Evolutionary conservation across 2,888 invertebrate genomes (phyloP), one percentile per base, ranked within the genome.

Genomic region (Napeogenes sylphis): DNA sequence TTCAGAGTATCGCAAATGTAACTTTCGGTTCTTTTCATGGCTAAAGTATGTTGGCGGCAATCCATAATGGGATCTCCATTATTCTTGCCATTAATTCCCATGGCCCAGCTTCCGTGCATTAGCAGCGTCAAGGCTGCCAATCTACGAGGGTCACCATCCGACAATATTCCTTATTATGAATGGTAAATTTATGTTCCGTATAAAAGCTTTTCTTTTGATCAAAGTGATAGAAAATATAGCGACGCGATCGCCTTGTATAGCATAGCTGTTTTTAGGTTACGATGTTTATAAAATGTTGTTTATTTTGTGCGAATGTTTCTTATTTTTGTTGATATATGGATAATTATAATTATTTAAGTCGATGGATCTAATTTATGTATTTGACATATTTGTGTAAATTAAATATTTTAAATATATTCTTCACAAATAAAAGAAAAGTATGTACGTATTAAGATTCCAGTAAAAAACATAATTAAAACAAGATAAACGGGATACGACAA

Each of bases 1-100:
- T 90, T 90, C 90, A 90, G 86, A 89, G 90, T 90, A 90, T 90
- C 90, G 90, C 88, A 90, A 90, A 90, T 90, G 90, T 90, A 90
- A 90, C 90, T 90, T 90, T 90, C 89, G 90, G 90, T 90, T 90
- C 90, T 90, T 90, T 90, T 90, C 90, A 90, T 90, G 85, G 83
- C 87, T 90, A 90, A 90, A 90, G 90, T 90, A 90, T 90, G 90
- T 90, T 91, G 91, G 91, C 91, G 90, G 90, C 91, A 90, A 91
- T 91, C 91, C 91, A 91, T 91, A 91, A 91, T 91, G 91, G 91
- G 87, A 88, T 90, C 85, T 88, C 90, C 90, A 90, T 91, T 91
- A 90, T 90, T 90, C 90, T 89, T 90, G 85, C 90, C 89, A 90
- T 90, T 90, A 90, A 90, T 90, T 89, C 90, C 85, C 84, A 82